Evolutionary conservation across 2,113 vertebrate genomes (phyloP).

Genomic region (Leucosticte australis): DNA sequence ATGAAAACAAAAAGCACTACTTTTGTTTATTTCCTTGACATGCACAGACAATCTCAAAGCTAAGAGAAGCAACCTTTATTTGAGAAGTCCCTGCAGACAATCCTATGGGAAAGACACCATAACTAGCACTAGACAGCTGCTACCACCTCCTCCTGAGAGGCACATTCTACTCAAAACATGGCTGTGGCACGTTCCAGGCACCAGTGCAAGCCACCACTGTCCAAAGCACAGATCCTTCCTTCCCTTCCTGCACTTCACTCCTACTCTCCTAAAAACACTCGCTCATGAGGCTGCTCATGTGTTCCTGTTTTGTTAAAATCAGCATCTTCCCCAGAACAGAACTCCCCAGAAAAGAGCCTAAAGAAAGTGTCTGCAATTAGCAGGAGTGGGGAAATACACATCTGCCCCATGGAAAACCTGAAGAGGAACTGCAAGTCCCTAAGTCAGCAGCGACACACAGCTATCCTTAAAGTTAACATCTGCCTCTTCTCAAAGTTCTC

Average conservation of each 20-base stretch:
- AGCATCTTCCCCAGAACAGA: background rate
- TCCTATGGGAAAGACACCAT: background rate
- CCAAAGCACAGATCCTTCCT: background rate
- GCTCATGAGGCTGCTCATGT: fast-evolving
- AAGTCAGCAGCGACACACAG: background rate
- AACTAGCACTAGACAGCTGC: background rate
- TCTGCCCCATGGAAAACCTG: background rate
- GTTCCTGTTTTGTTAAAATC: background rate
- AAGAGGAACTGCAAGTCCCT: background rate
- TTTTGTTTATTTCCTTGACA: background rate
- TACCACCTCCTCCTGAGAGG: background rate
- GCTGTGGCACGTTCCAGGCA: background rate
- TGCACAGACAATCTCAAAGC: background rate
- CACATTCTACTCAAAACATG: background rate
- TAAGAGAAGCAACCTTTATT: background rate
- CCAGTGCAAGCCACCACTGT: background rate
- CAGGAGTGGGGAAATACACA: background rate
- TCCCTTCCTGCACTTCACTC: background rate
- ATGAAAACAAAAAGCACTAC: background rate
- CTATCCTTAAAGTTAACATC: background rate
- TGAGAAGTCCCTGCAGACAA: background rate
- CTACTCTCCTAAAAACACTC: background rate
- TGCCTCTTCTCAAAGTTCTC: background rate
- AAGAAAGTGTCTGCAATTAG: background rate
- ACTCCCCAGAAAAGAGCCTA: background rate